These are phyloP conservation scores for Aphelocoma coerulescens DNA, from an alignment of 2,113 vertebrate genomes.

Conservation along the genomic window DNA sequence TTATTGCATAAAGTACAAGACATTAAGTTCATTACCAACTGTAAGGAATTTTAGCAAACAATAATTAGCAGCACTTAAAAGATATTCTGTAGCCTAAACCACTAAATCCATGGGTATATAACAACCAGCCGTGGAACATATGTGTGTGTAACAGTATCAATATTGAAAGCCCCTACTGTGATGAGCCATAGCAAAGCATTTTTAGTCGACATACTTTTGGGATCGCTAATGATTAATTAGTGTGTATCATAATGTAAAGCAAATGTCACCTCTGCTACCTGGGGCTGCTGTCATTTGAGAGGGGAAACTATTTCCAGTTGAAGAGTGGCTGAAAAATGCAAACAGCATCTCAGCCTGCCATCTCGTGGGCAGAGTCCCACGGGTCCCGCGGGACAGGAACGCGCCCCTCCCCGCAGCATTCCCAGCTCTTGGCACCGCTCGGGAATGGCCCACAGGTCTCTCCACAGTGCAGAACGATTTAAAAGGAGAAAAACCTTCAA, in stretches of 20 bases:
- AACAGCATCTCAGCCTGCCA: slow-evolving; percentile 83
- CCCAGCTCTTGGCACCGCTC: not conserved
- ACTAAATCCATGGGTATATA: slow-evolving; percentile 67
- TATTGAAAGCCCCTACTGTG: slow-evolving; percentile 87
- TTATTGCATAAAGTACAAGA: not conserved
- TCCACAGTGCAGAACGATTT: not conserved
- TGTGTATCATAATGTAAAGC: slow-evolving; percentile 95
- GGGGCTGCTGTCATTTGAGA: slow-evolving; percentile 85
- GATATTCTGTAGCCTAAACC: not conserved
- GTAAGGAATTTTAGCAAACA: not conserved
- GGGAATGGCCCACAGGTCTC: not conserved
- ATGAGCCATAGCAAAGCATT: slow-evolving; percentile 85
- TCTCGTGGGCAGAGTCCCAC: slow-evolving; percentile 78
- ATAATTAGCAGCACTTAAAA: slow-evolving; percentile 57
- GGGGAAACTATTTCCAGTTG: slow-evolving; percentile 69
- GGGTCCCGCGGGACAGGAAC: not conserved
- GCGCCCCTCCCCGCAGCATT: not conserved
- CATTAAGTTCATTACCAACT: slow-evolving; percentile 13
- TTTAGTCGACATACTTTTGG: slow-evolving; percentile 90
- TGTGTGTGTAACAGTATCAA: slow-evolving; percentile 84
- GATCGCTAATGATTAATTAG: slow-evolving; percentile 99
- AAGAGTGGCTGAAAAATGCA: slow-evolving; percentile 32
- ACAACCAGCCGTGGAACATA: slow-evolving; percentile 79
- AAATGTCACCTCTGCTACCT: slow-evolving; percentile 94
- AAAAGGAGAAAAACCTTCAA: not conserved